Percentiles rank a stretch among this genome's conserved stretches.
Conservation (phyloP, 2,888 invertebrate genomes). For the Crematogaster levior region DNA sequence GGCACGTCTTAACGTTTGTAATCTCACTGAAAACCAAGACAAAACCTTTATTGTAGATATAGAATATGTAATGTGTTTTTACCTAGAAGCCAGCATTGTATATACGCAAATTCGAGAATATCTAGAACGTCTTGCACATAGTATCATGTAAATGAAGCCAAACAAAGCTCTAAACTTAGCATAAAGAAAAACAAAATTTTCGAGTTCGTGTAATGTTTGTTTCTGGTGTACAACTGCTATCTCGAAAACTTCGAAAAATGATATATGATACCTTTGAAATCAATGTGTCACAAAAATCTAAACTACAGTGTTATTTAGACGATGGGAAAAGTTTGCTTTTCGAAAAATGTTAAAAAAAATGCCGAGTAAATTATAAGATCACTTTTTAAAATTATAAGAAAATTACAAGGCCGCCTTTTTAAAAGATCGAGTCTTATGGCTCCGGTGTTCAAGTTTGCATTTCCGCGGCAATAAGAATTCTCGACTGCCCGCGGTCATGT, state of each 20-base stretch:
- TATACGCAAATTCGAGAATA: background rate
- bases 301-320: background rate
- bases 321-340: background rate
- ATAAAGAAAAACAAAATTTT: background rate
- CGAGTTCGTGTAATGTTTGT: background rate
- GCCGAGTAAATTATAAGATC: background rate
- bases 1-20: too few species aligned
- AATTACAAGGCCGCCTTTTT: too few species aligned
- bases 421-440: background rate
- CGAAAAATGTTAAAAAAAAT: background rate
- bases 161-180: background rate
- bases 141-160: slow-evolving; percentile 15
- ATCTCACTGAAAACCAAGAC: background rate
- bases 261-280: background rate
- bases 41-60: background rate
- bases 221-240: background rate
- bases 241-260: too few species aligned
- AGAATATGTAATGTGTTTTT: background rate
- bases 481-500: background rate
- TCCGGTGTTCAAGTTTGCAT: background rate
- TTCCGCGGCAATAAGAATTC: background rate
- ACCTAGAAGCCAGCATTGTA: background rate
- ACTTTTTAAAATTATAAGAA: background rate
- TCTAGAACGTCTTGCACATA: background rate
- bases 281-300: background rate